These are phyloP conservation scores for Polydrusus tereticollis DNA, from an alignment of 2,888 invertebrate species.

Conservation along the genomic window DNA sequence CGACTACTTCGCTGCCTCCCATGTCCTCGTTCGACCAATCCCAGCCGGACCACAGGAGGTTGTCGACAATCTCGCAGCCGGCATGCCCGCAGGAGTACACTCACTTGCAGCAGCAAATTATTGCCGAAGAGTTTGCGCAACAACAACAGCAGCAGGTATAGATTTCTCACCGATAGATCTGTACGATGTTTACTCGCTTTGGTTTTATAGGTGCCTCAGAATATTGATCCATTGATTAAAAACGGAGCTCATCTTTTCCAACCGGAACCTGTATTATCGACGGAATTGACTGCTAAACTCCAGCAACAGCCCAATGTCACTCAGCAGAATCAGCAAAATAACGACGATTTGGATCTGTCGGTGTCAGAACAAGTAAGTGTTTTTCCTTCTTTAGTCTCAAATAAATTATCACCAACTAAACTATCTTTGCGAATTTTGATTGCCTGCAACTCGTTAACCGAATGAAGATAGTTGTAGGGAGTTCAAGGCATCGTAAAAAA, in stretches of 20 bases:
- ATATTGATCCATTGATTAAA: slow-evolving; percentile 14
- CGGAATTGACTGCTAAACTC: slow-evolving; percentile 24
- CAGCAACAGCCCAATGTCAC: slow-evolving; percentile 13
- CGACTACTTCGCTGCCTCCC: slow-evolving; percentile 62
- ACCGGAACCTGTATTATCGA: slow-evolving; percentile 8
- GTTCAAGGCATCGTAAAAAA: no score
- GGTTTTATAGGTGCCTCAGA: not conserved
- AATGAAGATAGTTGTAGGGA: no score
- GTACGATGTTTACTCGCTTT: no score
- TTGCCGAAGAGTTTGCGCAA: slow-evolving; percentile 49
- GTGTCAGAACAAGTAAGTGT: slow-evolving; percentile 62
- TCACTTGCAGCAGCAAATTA: slow-evolving; percentile 56
- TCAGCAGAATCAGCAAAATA: slow-evolving; percentile 15
- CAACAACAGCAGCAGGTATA: slow-evolving; percentile 11
- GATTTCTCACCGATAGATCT: no score
- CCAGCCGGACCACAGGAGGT: slow-evolving; percentile 57
- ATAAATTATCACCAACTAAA: no score
- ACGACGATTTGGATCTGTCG: slow-evolving; percentile 50
- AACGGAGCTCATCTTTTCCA: not conserved
- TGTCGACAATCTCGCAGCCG: slow-evolving; percentile 63
- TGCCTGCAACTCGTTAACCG: no score
- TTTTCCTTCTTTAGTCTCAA: not conserved
- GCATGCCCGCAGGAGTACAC: slow-evolving; percentile 58
- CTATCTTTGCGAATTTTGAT: no score
- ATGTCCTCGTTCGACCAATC: slow-evolving; percentile 59